Evolutionary conservation across 2,888 invertebrate species (phyloP).

Genomic region (Hypolimnas misippus): DNA sequence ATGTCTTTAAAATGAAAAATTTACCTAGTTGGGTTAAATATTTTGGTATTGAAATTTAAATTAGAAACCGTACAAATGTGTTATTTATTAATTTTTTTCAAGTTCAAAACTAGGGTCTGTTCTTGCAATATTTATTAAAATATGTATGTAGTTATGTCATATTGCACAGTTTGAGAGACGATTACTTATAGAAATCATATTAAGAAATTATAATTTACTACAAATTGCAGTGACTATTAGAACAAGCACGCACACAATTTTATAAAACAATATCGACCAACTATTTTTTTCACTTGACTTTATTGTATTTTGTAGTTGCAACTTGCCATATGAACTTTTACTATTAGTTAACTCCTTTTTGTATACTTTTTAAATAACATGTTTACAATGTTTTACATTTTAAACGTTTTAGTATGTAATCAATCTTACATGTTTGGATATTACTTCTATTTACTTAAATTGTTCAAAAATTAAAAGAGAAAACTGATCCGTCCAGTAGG

Average conservation of each 20-base stretch:
- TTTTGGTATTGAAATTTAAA: not conserved
- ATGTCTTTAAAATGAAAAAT: constrained; percentile 18
- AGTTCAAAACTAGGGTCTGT: not conserved
- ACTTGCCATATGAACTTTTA: not conserved
- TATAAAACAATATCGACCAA: not conserved
- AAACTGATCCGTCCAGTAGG: constrained; percentile 36
- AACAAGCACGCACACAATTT: not conserved
- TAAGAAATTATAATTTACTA: too few relatives aligned
- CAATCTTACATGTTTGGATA: constrained; percentile 1
- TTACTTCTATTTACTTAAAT: not conserved
- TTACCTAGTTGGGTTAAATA: constrained; percentile 4
- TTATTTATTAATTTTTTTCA: not conserved
- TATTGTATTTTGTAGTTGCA: not conserved
- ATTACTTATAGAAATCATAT: too few relatives aligned
- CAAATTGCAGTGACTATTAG: not conserved
- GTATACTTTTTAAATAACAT: not conserved
- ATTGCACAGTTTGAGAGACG: too few relatives aligned
- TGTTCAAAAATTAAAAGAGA: not conserved
- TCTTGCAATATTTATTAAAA: too few relatives aligned
- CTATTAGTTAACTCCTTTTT: not conserved
- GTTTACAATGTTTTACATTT: not conserved
- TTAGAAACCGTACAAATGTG: not conserved
- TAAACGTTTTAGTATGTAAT: not conserved
- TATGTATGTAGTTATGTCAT: too few relatives aligned
- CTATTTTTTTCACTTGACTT: not conserved